Base-by-base conservation (phyloP, 2,797 vertebrate species). In the Ceryle rudis region DNA sequence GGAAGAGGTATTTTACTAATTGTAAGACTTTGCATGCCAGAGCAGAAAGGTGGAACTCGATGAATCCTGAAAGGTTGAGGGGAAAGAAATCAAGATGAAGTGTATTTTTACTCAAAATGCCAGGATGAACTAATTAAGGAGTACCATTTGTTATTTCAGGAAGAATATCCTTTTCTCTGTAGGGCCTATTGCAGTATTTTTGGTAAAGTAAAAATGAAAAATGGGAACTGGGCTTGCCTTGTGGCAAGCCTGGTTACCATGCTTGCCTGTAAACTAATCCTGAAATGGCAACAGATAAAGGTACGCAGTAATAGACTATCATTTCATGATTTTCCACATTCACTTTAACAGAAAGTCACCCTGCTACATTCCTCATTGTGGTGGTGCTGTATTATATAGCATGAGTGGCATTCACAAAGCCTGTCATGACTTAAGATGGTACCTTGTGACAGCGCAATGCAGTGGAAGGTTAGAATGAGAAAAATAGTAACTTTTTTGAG, bases 361-460 rank as follows among this genome's bases (percentile, higher is more conserved):
- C 95, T 77, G 85, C 96, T 66, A 7, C 96, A 96, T 97, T 97
- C 96, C 96, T 96, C 14, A 0, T 33, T 79, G 91, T 93, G 96
- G 95, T 81, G 93, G 93, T 95, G 95, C 91, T 86, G 62, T 44
- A 74, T 95, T 94, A 84, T 87, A 75, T 2, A 95, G 95, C 3
- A 0, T 0, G 1, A 97, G 89, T 75, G 87, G 94, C 89, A 90
- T 95, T 86, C 2, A 0, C 39, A n/a, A 37, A 91, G 82, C 66
- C 94, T 88, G 70, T 88, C 91, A 62, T 44, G 77, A 89, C 54
- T 39, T 86, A 64, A 66, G 82, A 96, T 84, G 85, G 89, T 49
- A 93, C 89, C 70, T 84, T 6, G 0, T 47, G 64, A 80, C 82
- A n/a, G 11, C 18, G 64, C 54, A 60, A 85, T 49, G 47, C 39